These are phyloP conservation scores for Uloborus diversus DNA, from an alignment of 1,140 invertebrate species.

Conservation along the genomic window DNA sequence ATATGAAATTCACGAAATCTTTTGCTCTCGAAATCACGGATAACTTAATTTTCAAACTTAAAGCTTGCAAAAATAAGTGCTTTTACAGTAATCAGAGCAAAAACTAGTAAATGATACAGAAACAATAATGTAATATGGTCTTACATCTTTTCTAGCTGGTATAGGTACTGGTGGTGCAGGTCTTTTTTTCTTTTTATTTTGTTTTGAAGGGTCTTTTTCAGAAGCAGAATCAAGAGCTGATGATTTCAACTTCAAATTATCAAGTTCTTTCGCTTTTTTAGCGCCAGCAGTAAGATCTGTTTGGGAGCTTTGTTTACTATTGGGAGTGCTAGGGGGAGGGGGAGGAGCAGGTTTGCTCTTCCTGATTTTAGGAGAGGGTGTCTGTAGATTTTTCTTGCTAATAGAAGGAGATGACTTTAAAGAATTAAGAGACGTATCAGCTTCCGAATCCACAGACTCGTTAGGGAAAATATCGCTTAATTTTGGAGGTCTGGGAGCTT, in stretches of 20 bases:
- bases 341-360: constrained; percentile 38
- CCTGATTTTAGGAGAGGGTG: constrained; percentile 5
- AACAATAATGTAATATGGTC: constrained; percentile 51
- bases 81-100: too few species aligned
- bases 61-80: too few species aligned
- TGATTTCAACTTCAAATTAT: constrained; percentile 21
- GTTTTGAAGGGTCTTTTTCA: background rate
- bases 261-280: constrained; percentile 8
- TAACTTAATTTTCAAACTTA: too few species aligned
- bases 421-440: constrained; percentile 15
- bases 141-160: constrained; percentile 71
- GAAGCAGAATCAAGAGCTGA: background rate
- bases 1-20: too few species aligned
- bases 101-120: background rate
- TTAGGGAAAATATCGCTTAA: constrained; percentile 55
- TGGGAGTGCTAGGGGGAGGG: constrained; percentile 11
- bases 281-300: background rate
- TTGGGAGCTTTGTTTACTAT: constrained; percentile 9
- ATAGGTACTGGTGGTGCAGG: constrained; percentile 81
- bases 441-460: constrained; percentile 17
- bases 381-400: background rate
- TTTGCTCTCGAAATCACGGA: too few species aligned
- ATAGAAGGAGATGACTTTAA: constrained; percentile 25
- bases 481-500: constrained; percentile 71
- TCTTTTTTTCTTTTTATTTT: constrained; percentile 76